Percentiles rank a stretch among this genome's conserved stretches.
Conservation (phyloP, 2,888 invertebrate genomes). For the Beris morrisii region DNA sequence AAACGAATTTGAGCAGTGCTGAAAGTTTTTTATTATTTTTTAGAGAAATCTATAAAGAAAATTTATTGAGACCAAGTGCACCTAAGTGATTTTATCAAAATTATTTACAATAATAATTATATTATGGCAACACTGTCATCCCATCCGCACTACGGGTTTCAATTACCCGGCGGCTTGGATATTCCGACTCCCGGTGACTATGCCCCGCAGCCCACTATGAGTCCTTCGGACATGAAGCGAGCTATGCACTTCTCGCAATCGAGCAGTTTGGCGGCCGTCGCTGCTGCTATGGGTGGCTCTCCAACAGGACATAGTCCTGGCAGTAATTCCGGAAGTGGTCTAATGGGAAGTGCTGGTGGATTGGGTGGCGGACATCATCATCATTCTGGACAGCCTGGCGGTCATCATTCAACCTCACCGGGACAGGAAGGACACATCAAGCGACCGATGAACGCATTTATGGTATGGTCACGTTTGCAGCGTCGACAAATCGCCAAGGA, state of each 20-base stretch:
- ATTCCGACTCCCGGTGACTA: conserved; percentile 53
- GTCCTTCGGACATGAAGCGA: conserved; percentile 53
- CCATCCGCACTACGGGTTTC: conserved; percentile 57
- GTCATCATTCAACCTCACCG: conserved; percentile 50
- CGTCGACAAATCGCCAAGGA: conserved; percentile 90
- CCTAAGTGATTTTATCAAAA: conserved; percentile 19
- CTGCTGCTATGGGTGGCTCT: conserved; percentile 54
- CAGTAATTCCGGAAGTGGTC: conserved; percentile 40
- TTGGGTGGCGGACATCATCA: conserved; percentile 14
- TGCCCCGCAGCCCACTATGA: conserved; percentile 49
- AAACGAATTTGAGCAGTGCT: too few species aligned
- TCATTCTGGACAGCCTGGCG: conserved; percentile 31
- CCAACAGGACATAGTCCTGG: conserved; percentile 51
- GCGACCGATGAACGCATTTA: conserved; percentile 97
- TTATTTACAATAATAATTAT: conserved; percentile 11
- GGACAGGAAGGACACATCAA: conserved; percentile 81
- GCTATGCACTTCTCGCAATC: conserved; percentile 55
- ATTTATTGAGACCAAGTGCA: conserved; percentile 14
- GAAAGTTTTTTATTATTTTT: too few species aligned
- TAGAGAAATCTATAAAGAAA: conserved; percentile 12
- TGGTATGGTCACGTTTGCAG: conserved; percentile 93
- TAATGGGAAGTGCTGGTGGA: conserved; percentile 35
- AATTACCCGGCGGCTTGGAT: conserved; percentile 53
- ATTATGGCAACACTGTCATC: conserved; percentile 54
- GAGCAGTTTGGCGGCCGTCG: conserved; percentile 50